phyloP scores from a whole-genome alignment of 2,888 invertebrate species.

The Ochlodes sylvanus region DNA sequence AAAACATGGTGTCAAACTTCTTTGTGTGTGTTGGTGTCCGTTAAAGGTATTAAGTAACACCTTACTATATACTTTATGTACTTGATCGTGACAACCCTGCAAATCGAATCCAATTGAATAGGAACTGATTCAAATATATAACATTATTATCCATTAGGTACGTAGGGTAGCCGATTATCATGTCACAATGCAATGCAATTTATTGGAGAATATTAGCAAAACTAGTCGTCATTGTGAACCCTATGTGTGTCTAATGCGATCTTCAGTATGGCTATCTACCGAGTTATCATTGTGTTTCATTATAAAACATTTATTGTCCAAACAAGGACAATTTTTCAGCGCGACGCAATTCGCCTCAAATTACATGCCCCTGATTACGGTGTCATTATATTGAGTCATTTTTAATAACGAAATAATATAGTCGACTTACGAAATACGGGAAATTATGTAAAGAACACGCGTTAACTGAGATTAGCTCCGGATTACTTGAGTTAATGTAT shows the following conservation, averaged over 20 bases:
- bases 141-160: no score
- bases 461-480: slow-evolving; percentile 49
- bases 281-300: slow-evolving; percentile 77
- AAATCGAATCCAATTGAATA: no score
- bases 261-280: slow-evolving; percentile 61
- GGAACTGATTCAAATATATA: no score
- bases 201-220: no score
- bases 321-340: slow-evolving; percentile 52
- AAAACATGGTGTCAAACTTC: no score
- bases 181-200: no score
- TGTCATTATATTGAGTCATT: slow-evolving; percentile 47
- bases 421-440: slow-evolving; percentile 19
- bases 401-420: slow-evolving; percentile 41
- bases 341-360: slow-evolving; percentile 46
- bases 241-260: slow-evolving; percentile 60
- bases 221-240: slow-evolving; percentile 16
- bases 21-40: no score
- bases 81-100: no score
- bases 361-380: slow-evolving; percentile 46
- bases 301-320: slow-evolving; percentile 71
- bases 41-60: no score
- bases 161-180: no score
- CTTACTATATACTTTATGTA: no score
- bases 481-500: neutral
- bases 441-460: slow-evolving; percentile 23